Conservation (phyloP, 1,140 invertebrate species). For the Nasonia vitripennis region DNA sequence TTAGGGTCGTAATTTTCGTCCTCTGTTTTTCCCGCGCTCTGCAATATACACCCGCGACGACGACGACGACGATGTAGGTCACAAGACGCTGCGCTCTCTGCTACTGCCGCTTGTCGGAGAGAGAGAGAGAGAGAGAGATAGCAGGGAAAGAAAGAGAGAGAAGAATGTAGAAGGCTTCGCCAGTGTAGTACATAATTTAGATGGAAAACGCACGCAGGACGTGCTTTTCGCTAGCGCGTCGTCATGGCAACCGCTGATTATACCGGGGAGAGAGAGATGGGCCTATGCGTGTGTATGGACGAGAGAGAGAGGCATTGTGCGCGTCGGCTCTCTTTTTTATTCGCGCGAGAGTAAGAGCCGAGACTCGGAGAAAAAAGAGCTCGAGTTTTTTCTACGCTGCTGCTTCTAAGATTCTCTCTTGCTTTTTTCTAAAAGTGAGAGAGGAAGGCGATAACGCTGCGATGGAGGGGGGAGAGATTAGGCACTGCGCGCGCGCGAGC, state of each 20-base stretch:
- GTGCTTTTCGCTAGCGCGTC: slow-evolving; percentile 22
- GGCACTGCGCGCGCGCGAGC: background rate
- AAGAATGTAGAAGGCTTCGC: background rate
- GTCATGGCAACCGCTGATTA: slow-evolving; percentile 56
- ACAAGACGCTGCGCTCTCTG: background rate
- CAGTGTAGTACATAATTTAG: slow-evolving; percentile 40
- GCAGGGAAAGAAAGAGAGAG: background rate
- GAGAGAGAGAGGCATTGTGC: no score
- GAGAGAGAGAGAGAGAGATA: no score
- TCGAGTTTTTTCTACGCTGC: background rate
- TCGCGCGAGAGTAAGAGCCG: background rate
- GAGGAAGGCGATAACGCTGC: background rate
- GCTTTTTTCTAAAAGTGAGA: background rate
- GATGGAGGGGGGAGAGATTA: background rate
- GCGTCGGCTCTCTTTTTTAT: slow-evolving; percentile 39
- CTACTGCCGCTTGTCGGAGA: background rate
- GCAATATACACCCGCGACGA: background rate
- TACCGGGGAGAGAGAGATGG: slow-evolving; percentile 26
- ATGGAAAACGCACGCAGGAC: slow-evolving; percentile 34
- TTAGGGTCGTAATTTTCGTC: slow-evolving; percentile 9
- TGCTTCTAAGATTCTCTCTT: background rate
- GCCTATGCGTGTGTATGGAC: no score
- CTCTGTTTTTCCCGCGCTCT: background rate
- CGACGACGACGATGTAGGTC: slow-evolving; percentile 27
- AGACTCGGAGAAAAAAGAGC: background rate